A percentile compares a stretch with the other conserved stretches of the same genome.
phyloP scores from a whole-genome alignment of 2,797 vertebrate species.

The Astyanax mexicanus region DNA sequence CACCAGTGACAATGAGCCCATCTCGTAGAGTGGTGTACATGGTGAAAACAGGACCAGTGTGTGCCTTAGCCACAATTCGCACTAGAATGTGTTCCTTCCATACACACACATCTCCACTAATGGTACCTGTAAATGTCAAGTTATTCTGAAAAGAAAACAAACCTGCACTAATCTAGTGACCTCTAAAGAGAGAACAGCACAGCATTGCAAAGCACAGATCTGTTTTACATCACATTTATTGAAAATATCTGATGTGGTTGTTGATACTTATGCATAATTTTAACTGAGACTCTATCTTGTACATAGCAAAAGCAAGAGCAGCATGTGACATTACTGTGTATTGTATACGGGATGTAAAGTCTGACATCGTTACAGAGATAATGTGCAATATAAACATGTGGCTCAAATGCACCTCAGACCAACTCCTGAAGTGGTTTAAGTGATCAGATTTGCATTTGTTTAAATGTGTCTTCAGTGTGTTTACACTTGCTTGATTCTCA shows the following conservation, averaged over 20 bases:
- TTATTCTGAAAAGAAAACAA: conserved; percentile 97
- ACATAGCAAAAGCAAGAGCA: neutral
- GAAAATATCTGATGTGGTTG: neutral
- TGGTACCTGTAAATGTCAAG: conserved; percentile 99
- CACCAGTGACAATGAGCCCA: conserved; percentile 96
- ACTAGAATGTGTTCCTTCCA: conserved; percentile 97
- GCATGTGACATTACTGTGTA: neutral
- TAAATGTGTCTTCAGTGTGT: too few relatives aligned
- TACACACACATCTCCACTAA: conserved; percentile 99
- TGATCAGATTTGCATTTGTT: too few relatives aligned
- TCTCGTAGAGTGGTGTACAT: conserved; percentile 98
- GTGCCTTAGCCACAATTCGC: conserved; percentile 96
- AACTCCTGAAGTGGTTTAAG: too few relatives aligned
- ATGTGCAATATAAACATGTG: too few relatives aligned
- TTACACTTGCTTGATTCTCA: too few relatives aligned
- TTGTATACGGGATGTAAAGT: too few relatives aligned
- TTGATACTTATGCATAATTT: neutral
- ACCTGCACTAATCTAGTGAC: conserved; percentile 88
- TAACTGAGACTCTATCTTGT: too few relatives aligned
- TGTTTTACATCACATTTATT: neutral
- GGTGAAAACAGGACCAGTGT: conserved; percentile 96
- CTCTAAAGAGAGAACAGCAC: conserved; percentile 79
- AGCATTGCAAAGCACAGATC: conserved; percentile 58
- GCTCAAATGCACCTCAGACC: too few relatives aligned
- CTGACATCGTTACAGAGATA: too few relatives aligned